Evolutionary conservation across 1,140 invertebrate species (phyloP).

Genomic region (Scaptomyza hsui): DNA sequence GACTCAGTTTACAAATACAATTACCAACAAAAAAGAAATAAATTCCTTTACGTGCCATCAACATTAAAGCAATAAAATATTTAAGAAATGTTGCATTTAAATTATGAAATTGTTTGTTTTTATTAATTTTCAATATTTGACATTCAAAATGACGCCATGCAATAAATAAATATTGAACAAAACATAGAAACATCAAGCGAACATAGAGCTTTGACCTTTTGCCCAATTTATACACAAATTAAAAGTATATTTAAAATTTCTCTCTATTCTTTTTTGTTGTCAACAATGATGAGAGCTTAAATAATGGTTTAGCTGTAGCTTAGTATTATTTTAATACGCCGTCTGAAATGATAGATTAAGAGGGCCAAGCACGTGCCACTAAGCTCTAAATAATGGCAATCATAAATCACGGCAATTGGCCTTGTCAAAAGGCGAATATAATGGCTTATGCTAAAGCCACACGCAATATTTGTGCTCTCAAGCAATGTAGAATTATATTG

Average conservation of each 20-base stretch:
- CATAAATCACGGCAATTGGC: constrained; percentile 70
- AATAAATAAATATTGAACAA: background rate
- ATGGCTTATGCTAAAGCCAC: constrained; percentile 56
- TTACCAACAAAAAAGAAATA: background rate
- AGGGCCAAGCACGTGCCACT: constrained; percentile 54
- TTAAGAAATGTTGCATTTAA: background rate
- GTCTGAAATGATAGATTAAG: constrained; percentile 32
- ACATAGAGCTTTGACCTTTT: background rate
- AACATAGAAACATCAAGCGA: constrained; percentile 2
- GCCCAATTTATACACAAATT: background rate
- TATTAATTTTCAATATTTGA: constrained; percentile 52
- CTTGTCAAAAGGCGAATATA: constrained; percentile 66
- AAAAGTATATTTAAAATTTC: constrained; percentile 14
- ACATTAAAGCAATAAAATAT: background rate
- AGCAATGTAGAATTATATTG: background rate
- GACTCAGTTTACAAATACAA: background rate
- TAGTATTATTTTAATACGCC: constrained; percentile 38
- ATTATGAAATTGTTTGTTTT: background rate
- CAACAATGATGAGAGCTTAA: constrained; percentile 21
- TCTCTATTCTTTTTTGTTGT: no score
- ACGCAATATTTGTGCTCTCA: constrained; percentile 45
- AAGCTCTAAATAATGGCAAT: constrained; percentile 63
- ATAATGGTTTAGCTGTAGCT: constrained; percentile 28
- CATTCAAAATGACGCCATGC: constrained; percentile 1
- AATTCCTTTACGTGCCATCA: background rate